Percentiles rank a stretch among this genome's conserved stretches.
Evolutionary conservation across 2,113 vertebrate species (phyloP).

Genomic region (Mirza zaza): DNA sequence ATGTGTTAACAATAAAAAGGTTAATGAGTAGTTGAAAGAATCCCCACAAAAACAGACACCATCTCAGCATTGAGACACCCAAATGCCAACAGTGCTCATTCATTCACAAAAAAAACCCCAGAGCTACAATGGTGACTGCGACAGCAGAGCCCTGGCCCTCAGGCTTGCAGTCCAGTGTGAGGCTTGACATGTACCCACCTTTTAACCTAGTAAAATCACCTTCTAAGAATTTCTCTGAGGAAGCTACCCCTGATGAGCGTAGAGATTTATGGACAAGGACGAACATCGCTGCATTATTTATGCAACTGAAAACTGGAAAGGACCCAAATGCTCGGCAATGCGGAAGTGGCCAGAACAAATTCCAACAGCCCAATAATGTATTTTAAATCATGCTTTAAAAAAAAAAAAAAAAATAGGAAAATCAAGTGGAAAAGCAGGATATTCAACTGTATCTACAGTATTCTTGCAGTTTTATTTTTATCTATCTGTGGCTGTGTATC

Average conservation of each 20-base stretch:
- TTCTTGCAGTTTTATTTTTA: neutral
- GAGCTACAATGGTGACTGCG: neutral
- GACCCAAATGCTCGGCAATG: neutral
- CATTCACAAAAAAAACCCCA: neutral
- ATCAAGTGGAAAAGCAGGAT: neutral
- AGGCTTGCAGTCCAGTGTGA: neutral
- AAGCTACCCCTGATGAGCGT: neutral
- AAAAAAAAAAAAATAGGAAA: neutral
- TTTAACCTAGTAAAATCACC: neutral
- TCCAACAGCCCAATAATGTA: neutral
- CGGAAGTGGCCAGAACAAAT: neutral
- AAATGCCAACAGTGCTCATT: neutral
- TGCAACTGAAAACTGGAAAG: neutral
- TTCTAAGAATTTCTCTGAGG: conserved; percentile 49
- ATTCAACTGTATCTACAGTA: neutral
- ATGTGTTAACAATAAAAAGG: neutral
- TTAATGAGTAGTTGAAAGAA: neutral
- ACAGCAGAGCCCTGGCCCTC: neutral
- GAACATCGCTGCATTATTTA: neutral
- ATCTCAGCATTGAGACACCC: neutral
- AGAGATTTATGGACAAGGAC: neutral
- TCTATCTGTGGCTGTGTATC: neutral
- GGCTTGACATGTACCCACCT: neutral
- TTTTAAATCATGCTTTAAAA: neutral
- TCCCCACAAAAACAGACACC: neutral